phyloP scores from a whole-genome alignment of 2,113 vertebrate genomes.

The Equus quagga region DNA sequence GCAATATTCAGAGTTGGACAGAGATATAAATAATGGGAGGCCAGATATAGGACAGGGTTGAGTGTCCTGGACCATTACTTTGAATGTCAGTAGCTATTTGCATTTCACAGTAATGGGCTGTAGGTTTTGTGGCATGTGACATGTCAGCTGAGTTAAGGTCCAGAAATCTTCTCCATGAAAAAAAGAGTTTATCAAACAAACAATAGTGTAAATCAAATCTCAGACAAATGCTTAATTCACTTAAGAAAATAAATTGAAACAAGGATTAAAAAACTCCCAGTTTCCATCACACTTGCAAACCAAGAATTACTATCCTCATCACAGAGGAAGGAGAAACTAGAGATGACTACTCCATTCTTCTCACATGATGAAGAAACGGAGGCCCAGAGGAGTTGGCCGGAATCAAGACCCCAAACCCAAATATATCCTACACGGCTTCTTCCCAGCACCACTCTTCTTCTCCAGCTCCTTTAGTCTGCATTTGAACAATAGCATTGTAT shows the following conservation, averaged over 20 bases:
- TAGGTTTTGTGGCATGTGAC: not conserved
- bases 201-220: not conserved
- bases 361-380: not conserved
- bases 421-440: not conserved
- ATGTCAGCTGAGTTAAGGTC: not conserved
- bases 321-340: not conserved
- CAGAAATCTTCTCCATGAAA: not conserved
- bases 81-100: not conserved
- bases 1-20: not conserved
- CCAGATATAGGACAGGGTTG: not conserved
- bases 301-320: not conserved
- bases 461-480: not conserved
- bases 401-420: not conserved
- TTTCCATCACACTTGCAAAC: not conserved
- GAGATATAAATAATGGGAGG: not conserved
- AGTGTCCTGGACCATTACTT: not conserved
- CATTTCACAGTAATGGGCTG: not conserved
- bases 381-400: not conserved
- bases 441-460: not conserved
- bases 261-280: not conserved
- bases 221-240: slow-evolving; percentile 23
- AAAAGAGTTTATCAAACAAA: not conserved
- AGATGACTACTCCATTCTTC: not conserved
- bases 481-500: not conserved
- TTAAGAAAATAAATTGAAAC: slow-evolving; percentile 22